Evolutionary conservation across 2,888 invertebrate species (phyloP), one percentile per base, ranked within the genome.

Genomic region (Cinara cedri): DNA sequence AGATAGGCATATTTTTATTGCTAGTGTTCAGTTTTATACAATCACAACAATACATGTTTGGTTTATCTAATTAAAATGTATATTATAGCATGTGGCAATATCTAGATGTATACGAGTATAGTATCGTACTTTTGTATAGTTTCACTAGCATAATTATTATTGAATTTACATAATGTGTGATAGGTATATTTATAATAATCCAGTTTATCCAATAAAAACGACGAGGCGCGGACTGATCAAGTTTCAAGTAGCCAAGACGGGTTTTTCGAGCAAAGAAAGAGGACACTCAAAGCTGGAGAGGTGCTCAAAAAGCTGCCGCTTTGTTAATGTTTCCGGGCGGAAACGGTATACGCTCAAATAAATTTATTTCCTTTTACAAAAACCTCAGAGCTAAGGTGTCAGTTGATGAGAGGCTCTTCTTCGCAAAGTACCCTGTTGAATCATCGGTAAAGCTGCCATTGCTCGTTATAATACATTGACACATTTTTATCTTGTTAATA

Each of bases 341-440:
- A 78, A 68, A 78, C 26, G 60, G 76, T 34, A 34, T 34, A 78
- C 68, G 76, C 68, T 78, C 76, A 78, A 78, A 78, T 78, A 78
- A 78, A 68, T 78, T 78, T 78, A 78, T 68, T 78, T 78, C 76
- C 76, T 78, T 78, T 78, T 60, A 68, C 60, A 68, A 68, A 78
- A 78, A 78, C 76, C 76, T 68, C 76, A 68, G 66, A 51, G 60
- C 68, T 68, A 78, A 78, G 76, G 76, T 78, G 76, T 78, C 76
- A 68, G 76, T 78, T 78, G 76, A 78, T 78, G 76, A 78, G 76
- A 78, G 76, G 34, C 76, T 68, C 76, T 68, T 70, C 76, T 78
- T 78, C 51, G 60, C 46, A 68, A 78, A 78, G 76, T 78, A 78
- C 76, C 76, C 68, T 78, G 68, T 78, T 78, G 76, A 78, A 78